Base-by-base conservation (phyloP, 1,140 invertebrate genomes). In the Micrasema longulum region DNA sequence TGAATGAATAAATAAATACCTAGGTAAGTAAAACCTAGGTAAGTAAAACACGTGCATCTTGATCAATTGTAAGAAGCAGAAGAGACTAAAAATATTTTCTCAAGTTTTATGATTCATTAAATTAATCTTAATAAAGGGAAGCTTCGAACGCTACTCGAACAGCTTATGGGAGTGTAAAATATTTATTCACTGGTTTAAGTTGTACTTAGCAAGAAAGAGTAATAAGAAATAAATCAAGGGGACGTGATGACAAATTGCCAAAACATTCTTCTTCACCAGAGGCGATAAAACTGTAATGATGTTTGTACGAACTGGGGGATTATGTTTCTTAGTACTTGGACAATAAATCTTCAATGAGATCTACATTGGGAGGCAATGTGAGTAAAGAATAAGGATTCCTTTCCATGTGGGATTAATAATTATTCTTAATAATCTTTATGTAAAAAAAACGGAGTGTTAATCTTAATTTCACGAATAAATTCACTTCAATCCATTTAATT, bases 201-300 rank as follows among this genome's bases (percentile, higher is more conserved):
- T 60, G 57, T 64, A 63, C 53, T 74, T 74, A 69, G 55, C 20
- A 35, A 50, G 36, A 18, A n/a, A 41, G 14, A 50, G 72, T 50
- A 65, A 69, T 73, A 71, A 66, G 18, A 22, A 67, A 75, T 75
- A 75, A 75, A 75, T 75, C 73, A 75, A 71, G 22, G 26, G 36
- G 45, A 66, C 63, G 45, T 18, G 64, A 75, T 75, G 73, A 75
- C 73, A 75, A 75, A 75, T 70, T 68, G 68, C 60, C 63, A n/a
- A 67, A 62, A 63, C 65, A 68, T 43, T 62, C 45, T 38, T 67
- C 14, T 45, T 23, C 63, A 50, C 63, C 18, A 69, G 69, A 62
- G 69, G 57, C 69, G 57, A 70, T 70, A 70, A 70, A 70, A 63
- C 57, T 23, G 69, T 70, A 63, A 63, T 48, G 55, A 70, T 70